Base-by-base conservation (phyloP, 2,888 invertebrate genomes). In the Imbricaverruca yamaguchii region DNA sequence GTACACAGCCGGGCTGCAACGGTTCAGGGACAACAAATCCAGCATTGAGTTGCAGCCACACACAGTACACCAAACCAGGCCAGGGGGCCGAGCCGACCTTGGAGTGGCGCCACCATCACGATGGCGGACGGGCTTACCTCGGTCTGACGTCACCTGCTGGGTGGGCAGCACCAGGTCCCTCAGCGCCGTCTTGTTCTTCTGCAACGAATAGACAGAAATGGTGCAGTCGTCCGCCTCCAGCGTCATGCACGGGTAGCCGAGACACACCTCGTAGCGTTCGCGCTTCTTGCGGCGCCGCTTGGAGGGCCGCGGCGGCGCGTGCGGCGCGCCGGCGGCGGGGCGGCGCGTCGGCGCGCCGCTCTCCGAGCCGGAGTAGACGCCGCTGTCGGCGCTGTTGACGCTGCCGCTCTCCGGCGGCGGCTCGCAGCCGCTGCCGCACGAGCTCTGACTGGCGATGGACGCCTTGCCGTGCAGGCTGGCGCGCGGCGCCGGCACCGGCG, bases 141-240 rank as follows among this genome's bases (percentile, higher is more conserved):
- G 13, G 69, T 69, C 69, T 12, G 69, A 69, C 6, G 39, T 12
- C 39, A 69, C 4, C 39, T 18, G 12, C 59, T 11, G 15, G 8
- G 69, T 39, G 39, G 69, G 4, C 69, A 18, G 69, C 69, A 69
- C 25, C 69, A 69, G 69, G 18, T 69, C 69, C 69, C 69, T 13
- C 53, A 69, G 69, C 39, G 69, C 69, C 69, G 69, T 53, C 69
- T 69, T 69, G 53, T 69, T 69, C n/a, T 53, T 69, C 69, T 69
- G 69, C 69, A 69, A 69, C 69, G 86, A 86, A 85, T 86, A 87
- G 85, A 85, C 84, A 82, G 83, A 84, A 80, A 84, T 82, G 81
- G 82, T 84, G 82, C 83, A 81, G 81, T 84, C 83, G 81, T 80
- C 83, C 79, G 83, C 81, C 77, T 83, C 83, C 69, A 85, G 81